A percentile compares a stretch with the other conserved stretches of the same genome.
These are phyloP conservation scores for Eupithecia dodoneata DNA, from an alignment of 2,888 invertebrate genomes.

Conservation along the genomic window DNA sequence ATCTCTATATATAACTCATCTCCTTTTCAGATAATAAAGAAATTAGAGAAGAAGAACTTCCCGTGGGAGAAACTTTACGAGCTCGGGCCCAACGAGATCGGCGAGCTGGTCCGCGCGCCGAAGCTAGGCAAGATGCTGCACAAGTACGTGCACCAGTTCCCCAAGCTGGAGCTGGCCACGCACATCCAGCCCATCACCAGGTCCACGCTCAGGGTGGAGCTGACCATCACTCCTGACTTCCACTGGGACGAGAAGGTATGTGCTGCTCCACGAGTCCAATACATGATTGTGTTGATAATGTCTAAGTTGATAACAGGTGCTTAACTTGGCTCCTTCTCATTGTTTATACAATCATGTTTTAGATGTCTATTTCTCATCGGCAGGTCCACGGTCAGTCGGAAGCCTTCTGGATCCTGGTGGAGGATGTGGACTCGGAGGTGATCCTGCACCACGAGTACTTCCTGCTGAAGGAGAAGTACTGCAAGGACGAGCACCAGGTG, in stretches of 20 bases:
- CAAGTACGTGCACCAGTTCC: conserved; percentile 98
- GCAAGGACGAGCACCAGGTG: conserved; percentile 95
- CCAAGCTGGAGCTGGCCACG: conserved; percentile 97
- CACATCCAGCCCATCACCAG: conserved; percentile 99
- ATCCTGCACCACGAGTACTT: conserved; percentile 98
- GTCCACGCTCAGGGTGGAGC: conserved; percentile 95
- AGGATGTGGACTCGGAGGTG: conserved; percentile 94
- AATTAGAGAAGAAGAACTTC: conserved; percentile 98
- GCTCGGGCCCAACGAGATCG: conserved; percentile 98
- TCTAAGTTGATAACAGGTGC: too few species aligned
- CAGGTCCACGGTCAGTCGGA: conserved; percentile 92
- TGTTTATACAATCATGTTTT: too few species aligned
- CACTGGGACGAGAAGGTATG: conserved; percentile 98
- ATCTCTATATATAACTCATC: too few species aligned
- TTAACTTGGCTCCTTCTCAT: too few species aligned
- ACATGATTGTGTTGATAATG: too few species aligned
- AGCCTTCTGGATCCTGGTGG: conserved; percentile 94
- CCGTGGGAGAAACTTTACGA: conserved; percentile 98
- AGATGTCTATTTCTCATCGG: neutral
- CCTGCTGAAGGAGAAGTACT: conserved; percentile 96
- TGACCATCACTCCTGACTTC: conserved; percentile 99
- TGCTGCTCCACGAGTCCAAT: too few species aligned
- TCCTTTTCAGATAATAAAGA: conserved; percentile 87
- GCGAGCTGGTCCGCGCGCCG: conserved; percentile 94
- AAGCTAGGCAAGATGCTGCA: conserved; percentile 97